Percentiles rank a stretch among this genome's conserved stretches.
phyloP scores from a whole-genome alignment of 1,140 invertebrate genomes.

The Bradysia coprophila region DNA sequence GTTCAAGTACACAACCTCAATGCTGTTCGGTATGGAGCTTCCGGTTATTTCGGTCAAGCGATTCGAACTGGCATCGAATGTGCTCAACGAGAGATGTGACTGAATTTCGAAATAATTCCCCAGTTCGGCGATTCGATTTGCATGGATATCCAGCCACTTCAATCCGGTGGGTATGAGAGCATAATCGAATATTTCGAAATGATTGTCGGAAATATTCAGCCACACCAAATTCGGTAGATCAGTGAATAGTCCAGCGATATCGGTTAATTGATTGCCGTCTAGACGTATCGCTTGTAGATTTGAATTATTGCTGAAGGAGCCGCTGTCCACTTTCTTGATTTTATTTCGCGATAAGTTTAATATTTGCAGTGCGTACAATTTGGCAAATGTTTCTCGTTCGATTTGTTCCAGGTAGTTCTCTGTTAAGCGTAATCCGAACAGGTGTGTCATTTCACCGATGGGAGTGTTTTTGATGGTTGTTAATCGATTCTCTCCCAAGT shows the following conservation, averaged over 20 bases:
- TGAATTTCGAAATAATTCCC: conserved; percentile 84
- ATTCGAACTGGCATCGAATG: conserved; percentile 74
- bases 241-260: conserved; percentile 67
- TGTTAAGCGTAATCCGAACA: conserved; percentile 67
- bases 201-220: conserved; percentile 84
- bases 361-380: conserved; percentile 66
- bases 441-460: conserved; percentile 51
- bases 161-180: conserved; percentile 74
- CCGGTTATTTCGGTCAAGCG: conserved; percentile 69
- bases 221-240: conserved; percentile 75
- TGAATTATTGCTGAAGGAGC: conserved; percentile 64
- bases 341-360: conserved; percentile 76
- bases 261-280: conserved; percentile 72
- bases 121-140: conserved; percentile 69
- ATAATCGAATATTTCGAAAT: conserved; percentile 77
- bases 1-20: conserved; percentile 66
- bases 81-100: conserved; percentile 58
- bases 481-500: conserved; percentile 79
- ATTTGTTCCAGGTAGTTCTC: conserved; percentile 81
- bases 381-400: conserved; percentile 62
- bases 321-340: conserved; percentile 66
- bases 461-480: conserved; percentile 62
- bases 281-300: conserved; percentile 72
- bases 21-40: conserved; percentile 68
- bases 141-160: conserved; percentile 78